These are phyloP conservation scores for Drosophila chauvacae DNA, from an alignment of 1,140 invertebrate species.

Conservation along the genomic window DNA sequence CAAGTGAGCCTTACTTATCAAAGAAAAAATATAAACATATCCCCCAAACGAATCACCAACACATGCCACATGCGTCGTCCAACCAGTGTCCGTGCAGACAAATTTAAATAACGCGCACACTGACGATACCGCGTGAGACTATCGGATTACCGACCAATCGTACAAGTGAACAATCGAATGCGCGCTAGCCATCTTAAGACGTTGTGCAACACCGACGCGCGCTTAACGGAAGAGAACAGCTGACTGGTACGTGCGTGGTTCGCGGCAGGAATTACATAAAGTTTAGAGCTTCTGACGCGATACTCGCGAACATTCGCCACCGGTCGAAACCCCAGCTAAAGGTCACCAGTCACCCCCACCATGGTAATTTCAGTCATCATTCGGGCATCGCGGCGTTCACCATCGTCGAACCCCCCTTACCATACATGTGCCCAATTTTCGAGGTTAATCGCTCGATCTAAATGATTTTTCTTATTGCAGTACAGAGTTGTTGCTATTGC, in stretches of 20 bases:
- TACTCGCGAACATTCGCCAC: slow-evolving; percentile 36
- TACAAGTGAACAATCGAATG: slow-evolving; percentile 1
- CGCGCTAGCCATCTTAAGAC: background rate
- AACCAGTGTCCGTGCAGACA: slow-evolving; percentile 14
- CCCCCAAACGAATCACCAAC: slow-evolving; percentile 15
- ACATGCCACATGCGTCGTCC: slow-evolving; percentile 12
- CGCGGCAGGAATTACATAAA: slow-evolving; percentile 74
- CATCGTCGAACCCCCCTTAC: background rate
- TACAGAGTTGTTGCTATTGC: slow-evolving; percentile 73
- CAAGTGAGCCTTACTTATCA: slow-evolving; percentile 36
- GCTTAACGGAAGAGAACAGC: slow-evolving; percentile 55
- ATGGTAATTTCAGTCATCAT: slow-evolving; percentile 70
- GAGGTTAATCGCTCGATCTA: slow-evolving; percentile 56
- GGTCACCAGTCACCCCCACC: slow-evolving; percentile 27
- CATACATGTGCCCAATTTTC: slow-evolving; percentile 61
- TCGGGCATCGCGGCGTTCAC: background rate
- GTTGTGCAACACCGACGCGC: slow-evolving; percentile 25
- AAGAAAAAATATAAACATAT: slow-evolving; percentile 9
- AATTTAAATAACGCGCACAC: slow-evolving; percentile 24
- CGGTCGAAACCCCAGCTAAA: slow-evolving; percentile 41
- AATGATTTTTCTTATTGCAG: slow-evolving; percentile 53
- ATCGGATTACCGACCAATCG: slow-evolving; percentile 17
- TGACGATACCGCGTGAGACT: slow-evolving; percentile 3
- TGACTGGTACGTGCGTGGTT: slow-evolving; percentile 73
- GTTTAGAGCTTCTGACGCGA: slow-evolving; percentile 63